Evolutionary conservation across 2,888 invertebrate species (phyloP).

Genomic region (Siphonodentalium dalli): DNA sequence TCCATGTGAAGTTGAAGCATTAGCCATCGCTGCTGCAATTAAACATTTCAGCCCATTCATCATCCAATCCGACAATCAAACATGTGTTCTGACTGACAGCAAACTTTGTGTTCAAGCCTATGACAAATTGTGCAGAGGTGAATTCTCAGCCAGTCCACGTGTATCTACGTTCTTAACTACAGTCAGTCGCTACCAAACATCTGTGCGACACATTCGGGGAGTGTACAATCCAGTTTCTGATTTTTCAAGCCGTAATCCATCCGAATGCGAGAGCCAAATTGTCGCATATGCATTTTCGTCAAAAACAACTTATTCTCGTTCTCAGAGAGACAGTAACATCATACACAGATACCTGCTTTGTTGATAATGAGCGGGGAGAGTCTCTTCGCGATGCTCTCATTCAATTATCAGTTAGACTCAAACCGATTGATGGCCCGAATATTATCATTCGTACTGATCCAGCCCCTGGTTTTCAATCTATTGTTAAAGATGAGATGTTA

Average conservation of each 20-base stretch:
- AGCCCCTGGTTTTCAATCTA: slow-evolving; percentile 27
- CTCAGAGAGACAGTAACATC: slow-evolving; percentile 30
- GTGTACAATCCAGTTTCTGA: slow-evolving; percentile 20
- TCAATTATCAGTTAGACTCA: slow-evolving; percentile 16
- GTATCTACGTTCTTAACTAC: slow-evolving; percentile 24
- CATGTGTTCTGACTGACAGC: slow-evolving; percentile 22
- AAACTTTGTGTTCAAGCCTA: slow-evolving; percentile 23
- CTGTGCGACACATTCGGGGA: slow-evolving; percentile 16
- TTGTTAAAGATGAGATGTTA: slow-evolving; percentile 25
- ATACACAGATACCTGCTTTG: slow-evolving; percentile 19
- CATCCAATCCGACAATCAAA: too few relatives aligned
- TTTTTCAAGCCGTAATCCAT: slow-evolving; percentile 23
- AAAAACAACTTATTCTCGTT: slow-evolving; percentile 25
- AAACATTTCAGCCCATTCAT: too few relatives aligned
- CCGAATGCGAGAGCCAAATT: slow-evolving; percentile 17
- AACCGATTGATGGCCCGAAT: slow-evolving; percentile 28
- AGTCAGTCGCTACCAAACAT: slow-evolving; percentile 23
- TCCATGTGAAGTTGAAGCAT: too few relatives aligned
- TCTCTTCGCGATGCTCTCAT: slow-evolving; percentile 23
- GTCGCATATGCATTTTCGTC: too few relatives aligned
- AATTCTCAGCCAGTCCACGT: slow-evolving; percentile 24
- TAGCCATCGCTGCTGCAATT: too few relatives aligned
- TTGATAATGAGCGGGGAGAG: slow-evolving; percentile 18
- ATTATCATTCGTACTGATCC: slow-evolving; percentile 33
- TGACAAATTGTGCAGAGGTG: slow-evolving; percentile 20